These are phyloP conservation scores for Stichopus chloronotus DNA, from an alignment of 35 echinoderm and acorn worm genomes.

Conservation along the genomic window DNA sequence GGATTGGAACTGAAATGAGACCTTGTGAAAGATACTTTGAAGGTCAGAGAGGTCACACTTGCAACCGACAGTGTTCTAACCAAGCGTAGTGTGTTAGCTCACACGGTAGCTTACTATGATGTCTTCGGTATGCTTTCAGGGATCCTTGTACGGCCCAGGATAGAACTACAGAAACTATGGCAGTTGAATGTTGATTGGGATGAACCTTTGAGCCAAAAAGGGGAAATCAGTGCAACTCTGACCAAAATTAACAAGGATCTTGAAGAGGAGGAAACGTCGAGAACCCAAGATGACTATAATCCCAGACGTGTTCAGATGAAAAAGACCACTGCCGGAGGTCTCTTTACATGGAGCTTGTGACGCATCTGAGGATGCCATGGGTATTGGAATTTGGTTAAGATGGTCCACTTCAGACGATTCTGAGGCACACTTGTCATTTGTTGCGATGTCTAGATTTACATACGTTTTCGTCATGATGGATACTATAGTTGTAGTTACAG, in stretches of 20 bases:
- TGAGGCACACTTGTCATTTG: conserved; percentile 71
- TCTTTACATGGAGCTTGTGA: conserved; percentile 78
- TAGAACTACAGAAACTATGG: conserved; percentile 75
- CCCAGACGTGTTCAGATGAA: conserved; percentile 63
- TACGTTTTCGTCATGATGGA: no score
- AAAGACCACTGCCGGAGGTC: conserved; percentile 70
- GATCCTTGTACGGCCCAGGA: conserved; percentile 56
- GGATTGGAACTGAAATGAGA: conserved; percentile 79
- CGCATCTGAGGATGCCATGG: conserved; percentile 83
- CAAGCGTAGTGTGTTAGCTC: conserved; percentile 67
- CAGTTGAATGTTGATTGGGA: conserved; percentile 77
- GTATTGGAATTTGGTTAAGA: conserved; percentile 76
- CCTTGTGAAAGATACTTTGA: conserved; percentile 70
- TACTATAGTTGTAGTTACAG: no score
- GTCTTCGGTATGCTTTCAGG: conserved; percentile 70
- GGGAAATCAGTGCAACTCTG: conserved; percentile 43
- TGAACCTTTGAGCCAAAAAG: conserved; percentile 41
- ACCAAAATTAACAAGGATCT: conserved; percentile 65
- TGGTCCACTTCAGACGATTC: conserved; percentile 47
- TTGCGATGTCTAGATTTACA: no score
- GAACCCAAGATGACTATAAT: conserved; percentile 73
- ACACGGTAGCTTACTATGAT: conserved; percentile 77
- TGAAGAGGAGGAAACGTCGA: conserved; percentile 55
- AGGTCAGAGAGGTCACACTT: conserved; percentile 54
- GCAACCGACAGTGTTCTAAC: conserved; percentile 11